A percentile compares a stretch with the other conserved stretches of the same genome.
These are phyloP conservation scores for Callionymus lyra DNA, from an alignment of 2,113 vertebrate genomes.

Conservation along the genomic window DNA sequence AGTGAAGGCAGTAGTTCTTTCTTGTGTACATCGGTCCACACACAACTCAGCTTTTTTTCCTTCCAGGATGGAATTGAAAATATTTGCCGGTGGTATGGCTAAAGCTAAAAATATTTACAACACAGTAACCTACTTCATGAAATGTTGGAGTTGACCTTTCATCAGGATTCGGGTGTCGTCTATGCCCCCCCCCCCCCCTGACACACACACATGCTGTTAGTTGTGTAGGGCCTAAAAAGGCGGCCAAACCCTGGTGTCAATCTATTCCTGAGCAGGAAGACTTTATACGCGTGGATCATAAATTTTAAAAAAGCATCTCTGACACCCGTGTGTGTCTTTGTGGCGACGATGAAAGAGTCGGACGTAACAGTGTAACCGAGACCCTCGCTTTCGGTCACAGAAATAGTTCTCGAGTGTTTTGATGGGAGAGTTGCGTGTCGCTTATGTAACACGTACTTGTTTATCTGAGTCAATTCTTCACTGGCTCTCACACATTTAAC, in stretches of 20 bases:
- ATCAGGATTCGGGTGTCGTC: slow-evolving; percentile 7
- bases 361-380: not conserved
- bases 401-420: slow-evolving; percentile 4
- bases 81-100: not conserved
- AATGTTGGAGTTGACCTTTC: slow-evolving; percentile 6
- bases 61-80: too few relatives aligned
- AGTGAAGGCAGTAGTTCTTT: too few relatives aligned
- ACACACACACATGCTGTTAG: slow-evolving; percentile 2
- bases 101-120: not conserved
- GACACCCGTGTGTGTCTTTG: slow-evolving; percentile 4
- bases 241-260: slow-evolving; percentile 4
- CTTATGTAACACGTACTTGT: not conserved
- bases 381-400: not conserved
- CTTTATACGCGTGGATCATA: slow-evolving; percentile 3
- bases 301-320: slow-evolving; percentile 7
- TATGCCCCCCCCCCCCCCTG: too few relatives aligned
- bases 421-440: not conserved
- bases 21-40: too few relatives aligned
- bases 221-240: slow-evolving; percentile 17
- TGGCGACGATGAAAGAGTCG: not conserved
- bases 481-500: too few relatives aligned
- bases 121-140: not conserved
- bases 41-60: too few relatives aligned
- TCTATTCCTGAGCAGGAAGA: slow-evolving; percentile 24
- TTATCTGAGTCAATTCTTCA: too few relatives aligned